These are phyloP conservation scores for Apomyelois bistriatella DNA, from an alignment of 2,888 invertebrate genomes.

Conservation along the genomic window DNA sequence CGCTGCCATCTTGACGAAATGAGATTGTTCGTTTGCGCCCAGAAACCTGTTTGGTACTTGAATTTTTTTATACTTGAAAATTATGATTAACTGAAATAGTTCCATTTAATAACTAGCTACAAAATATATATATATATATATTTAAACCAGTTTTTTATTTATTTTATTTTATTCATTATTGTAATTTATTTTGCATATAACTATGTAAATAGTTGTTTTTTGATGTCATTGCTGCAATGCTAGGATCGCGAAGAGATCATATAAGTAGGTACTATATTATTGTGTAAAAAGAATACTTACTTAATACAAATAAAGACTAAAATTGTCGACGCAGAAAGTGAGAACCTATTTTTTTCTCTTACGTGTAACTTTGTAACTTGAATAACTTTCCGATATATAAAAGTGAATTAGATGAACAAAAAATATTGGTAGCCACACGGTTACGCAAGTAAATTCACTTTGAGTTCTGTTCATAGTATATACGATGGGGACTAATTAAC, in stretches of 20 bases:
- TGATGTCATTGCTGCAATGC: too few relatives aligned
- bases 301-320: neutral
- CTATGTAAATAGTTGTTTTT: too few relatives aligned
- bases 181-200: too few relatives aligned
- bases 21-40: slow-evolving; percentile 38
- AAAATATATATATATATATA: too few relatives aligned
- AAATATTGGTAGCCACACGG: slow-evolving; percentile 7
- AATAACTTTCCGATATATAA: slow-evolving; percentile 14
- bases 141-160: too few relatives aligned
- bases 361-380: slow-evolving; percentile 3
- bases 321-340: slow-evolving; percentile 3
- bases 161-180: too few relatives aligned
- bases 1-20: slow-evolving; percentile 51
- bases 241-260: too few relatives aligned
- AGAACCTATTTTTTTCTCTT: neutral
- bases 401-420: slow-evolving; percentile 10
- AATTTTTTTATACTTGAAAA: slow-evolving; percentile 3
- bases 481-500: neutral
- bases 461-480: slow-evolving; percentile 5
- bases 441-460: slow-evolving; percentile 16
- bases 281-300: neutral
- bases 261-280: neutral
- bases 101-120: too few relatives aligned
- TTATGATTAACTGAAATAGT: too few relatives aligned
- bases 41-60: slow-evolving; percentile 36